Evolutionary conservation across 2,797 vertebrate genomes (phyloP), one percentile per base, ranked within the genome.

Genomic region (Bucorvus abyssinicus): DNA sequence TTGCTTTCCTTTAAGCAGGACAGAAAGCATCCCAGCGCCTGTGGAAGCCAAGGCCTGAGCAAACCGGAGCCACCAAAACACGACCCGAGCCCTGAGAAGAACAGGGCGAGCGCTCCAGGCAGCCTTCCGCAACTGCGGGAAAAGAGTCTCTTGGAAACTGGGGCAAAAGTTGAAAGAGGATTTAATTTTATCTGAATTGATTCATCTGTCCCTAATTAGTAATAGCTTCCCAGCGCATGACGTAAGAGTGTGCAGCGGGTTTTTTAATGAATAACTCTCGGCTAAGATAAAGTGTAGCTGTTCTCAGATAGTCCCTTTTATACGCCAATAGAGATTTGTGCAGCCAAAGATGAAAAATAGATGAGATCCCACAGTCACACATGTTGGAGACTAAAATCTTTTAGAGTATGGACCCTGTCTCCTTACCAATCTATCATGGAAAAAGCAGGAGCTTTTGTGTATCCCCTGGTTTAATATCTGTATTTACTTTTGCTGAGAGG

Each of bases 151-250:
- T 90, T 30, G 49, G 79, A 95, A 91, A 89, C 82, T 95, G 87
- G 95, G 92, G 92, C 90, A 93, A 94, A 95, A 97, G 93, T 92
- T 96, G 94, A 96, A 85, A 20, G 16, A 30, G 78, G 78, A 91
- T 92, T 95, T 89, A 50, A 83, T 92, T 93, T 91, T 89, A 93
- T 92, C 90, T 87, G 71, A 12, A 81, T 83, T 59, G 78, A 71
- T 95, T 89, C 94, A 95, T 96, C 94, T 95, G 94, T 93, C 92
- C 75, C 68, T 93, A 87, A 93, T 95, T 95, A 94, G 86, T 44
- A 84, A 80, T 55, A 94, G 84, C 94, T 95, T 94, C 86, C 93
- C 94, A 92, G 93, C 14, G 34, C 87, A 90, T 95, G 96, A 95
- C 0, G 71, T 90, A 94, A 94, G 90, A 85, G 80, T 57, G 23